These are phyloP conservation scores for Edolisoma coerulescens DNA, from an alignment of 2,113 vertebrate genomes.

Conservation along the genomic window DNA sequence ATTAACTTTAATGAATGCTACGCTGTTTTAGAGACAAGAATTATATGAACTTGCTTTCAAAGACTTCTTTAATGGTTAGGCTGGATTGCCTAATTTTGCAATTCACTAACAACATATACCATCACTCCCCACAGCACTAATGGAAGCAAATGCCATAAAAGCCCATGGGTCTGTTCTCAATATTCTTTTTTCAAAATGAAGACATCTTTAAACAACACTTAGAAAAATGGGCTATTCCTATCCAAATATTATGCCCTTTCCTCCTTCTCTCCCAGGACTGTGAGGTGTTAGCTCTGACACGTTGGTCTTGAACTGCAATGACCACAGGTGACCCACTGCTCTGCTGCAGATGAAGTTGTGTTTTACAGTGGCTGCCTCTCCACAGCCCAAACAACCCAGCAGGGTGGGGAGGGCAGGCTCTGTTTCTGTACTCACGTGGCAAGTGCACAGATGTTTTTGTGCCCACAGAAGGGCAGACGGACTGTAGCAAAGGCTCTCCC, in stretches of 20 bases:
- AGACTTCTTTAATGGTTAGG: not conserved
- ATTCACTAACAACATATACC: not conserved
- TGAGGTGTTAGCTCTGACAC: not conserved
- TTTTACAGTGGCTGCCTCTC: not conserved
- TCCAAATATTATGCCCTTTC: not conserved
- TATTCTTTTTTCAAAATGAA: not conserved
- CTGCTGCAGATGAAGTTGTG: not conserved
- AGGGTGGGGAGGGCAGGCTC: not conserved
- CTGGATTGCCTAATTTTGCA: not conserved
- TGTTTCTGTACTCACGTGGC: conserved; percentile 82
- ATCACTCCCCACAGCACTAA: not conserved
- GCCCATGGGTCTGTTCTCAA: not conserved
- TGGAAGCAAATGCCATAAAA: not conserved
- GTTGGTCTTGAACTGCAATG: not conserved
- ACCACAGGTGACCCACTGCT: not conserved
- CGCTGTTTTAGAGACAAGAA: not conserved
- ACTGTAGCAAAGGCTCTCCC: conserved; percentile 96
- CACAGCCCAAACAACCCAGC: not conserved
- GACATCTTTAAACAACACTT: not conserved
- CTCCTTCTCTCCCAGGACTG: not conserved
- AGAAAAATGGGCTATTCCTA: not conserved
- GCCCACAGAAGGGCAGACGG: conserved; percentile 94
- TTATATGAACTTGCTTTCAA: not conserved
- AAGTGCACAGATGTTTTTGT: conserved; percentile 96
- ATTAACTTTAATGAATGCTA: not conserved